Base-by-base conservation (phyloP, 1,140 invertebrate genomes). In the Conus betulinus region DNA sequence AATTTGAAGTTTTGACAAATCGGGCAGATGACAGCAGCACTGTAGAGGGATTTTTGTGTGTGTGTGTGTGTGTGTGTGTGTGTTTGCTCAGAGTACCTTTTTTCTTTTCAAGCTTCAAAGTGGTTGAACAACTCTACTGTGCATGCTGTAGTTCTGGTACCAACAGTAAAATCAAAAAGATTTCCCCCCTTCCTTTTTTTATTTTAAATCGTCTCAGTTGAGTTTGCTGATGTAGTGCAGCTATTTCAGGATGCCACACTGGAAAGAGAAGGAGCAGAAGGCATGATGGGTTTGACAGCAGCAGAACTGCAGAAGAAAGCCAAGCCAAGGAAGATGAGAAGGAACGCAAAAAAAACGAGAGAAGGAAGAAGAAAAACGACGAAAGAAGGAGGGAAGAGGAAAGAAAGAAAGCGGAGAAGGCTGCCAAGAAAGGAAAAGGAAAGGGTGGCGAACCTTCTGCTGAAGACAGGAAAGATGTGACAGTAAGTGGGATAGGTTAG, bases 361-460 rank as follows among this genome's bases (percentile, higher is more conserved):
- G 76, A 90, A 90, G 87, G 89, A 90, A 27, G 89, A 90, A 76
- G 89, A 90, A 5, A 90, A 87, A 76, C 53, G 78, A 25, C 27
- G 84, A 20, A 90, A 90, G 84, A 88, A 90, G 60, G 89, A 90
- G 55, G 84, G 88, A 39, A 60, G 15, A 60, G 8, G 57, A 88
- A 52, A 71, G 55, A 63, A 83, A 83, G 87, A 83, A 88, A 25
- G 63, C 55, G 27, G 57, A 82, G 52, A 78, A 86, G 52, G 51
- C n/a, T 8, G 67, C 20, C 23, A 90, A 88, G 82, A 88, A 88
- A 27, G 87, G 84, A 52, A 89, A 89, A 51, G 82, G 82, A 20
- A 88, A 85, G 82, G 81, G 53, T 11, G 63, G 57, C 51, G 83
- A 89, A 51, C 81, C 82, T 8, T 83, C 89, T 57, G 71, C 84